phyloP scores from a whole-genome alignment of 2,888 invertebrate species.

The Biston stratarius region DNA sequence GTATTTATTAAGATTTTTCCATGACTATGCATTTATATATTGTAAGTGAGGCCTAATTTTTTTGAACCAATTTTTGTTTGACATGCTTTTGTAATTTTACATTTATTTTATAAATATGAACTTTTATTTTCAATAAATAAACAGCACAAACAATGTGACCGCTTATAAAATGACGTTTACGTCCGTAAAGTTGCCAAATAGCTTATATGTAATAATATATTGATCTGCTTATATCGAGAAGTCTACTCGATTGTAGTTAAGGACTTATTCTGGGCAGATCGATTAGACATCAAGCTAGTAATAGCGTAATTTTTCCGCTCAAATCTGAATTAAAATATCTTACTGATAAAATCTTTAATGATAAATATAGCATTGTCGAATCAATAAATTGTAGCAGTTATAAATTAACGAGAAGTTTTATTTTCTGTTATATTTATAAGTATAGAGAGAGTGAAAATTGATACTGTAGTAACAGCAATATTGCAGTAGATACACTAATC shows the following conservation, averaged over 20 bases:
- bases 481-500: slow-evolving; percentile 67
- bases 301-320: slow-evolving; percentile 46
- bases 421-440: slow-evolving; percentile 66
- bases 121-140: slow-evolving; percentile 50
- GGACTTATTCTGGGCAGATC: slow-evolving; percentile 53
- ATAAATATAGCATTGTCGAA: slow-evolving; percentile 66
- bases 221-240: slow-evolving; percentile 63
- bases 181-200: slow-evolving; percentile 85
- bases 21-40: slow-evolving; percentile 81
- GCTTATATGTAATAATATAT: slow-evolving; percentile 62
- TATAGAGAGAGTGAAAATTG: slow-evolving; percentile 55
- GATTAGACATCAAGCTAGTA: slow-evolving; percentile 52
- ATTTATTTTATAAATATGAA: slow-evolving; percentile 50
- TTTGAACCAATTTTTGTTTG: slow-evolving; percentile 62
- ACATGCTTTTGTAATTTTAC: slow-evolving; percentile 61
- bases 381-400: slow-evolving; percentile 40
- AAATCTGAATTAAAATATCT: slow-evolving; percentile 58
- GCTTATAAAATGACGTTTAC: slow-evolving; percentile 72
- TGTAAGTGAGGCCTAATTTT: slow-evolving; percentile 81
- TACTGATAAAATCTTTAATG: slow-evolving; percentile 61
- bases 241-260: slow-evolving; percentile 60
- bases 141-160: slow-evolving; percentile 69
- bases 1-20: slow-evolving; percentile 74
- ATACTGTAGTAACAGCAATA: slow-evolving; percentile 62
- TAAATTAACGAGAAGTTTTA: slow-evolving; percentile 50